A percentile compares a stretch with the other conserved stretches of the same genome.
These are phyloP conservation scores for Ispidina picta DNA, from an alignment of 2,797 vertebrate genomes.

Conservation along the genomic window DNA sequence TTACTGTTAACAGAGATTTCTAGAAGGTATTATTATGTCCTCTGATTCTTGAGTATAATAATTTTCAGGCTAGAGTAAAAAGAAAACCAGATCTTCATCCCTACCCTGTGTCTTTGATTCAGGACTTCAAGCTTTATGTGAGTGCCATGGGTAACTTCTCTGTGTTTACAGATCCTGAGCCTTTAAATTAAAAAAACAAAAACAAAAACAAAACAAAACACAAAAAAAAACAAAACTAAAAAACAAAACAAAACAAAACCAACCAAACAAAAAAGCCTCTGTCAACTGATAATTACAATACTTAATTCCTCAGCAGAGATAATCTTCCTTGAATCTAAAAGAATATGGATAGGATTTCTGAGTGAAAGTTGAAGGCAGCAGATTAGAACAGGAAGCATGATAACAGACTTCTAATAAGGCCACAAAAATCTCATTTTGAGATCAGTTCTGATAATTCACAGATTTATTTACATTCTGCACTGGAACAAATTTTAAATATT, in stretches of 20 bases:
- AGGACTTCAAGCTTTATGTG: background rate
- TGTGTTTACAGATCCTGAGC: background rate
- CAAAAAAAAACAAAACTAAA: no score
- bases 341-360: background rate
- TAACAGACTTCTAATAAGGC: background rate
- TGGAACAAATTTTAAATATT: background rate
- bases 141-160: background rate
- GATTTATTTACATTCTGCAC: background rate
- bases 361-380: background rate
- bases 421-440: background rate
- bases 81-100: background rate
- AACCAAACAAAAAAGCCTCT: background rate
- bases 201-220: no score
- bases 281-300: background rate
- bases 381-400: background rate
- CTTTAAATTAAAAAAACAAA: background rate
- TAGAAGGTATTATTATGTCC: background rate
- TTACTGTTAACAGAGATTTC: background rate
- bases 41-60: background rate
- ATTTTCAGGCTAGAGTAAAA: background rate
- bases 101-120: background rate
- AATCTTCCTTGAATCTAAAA: background rate
- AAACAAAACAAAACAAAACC: no score
- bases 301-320: background rate
- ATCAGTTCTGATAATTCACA: background rate